Evolutionary conservation across 2,113 vertebrate genomes (phyloP), one percentile per base, ranked within the genome.

Genomic region (Etheostoma cragini): DNA sequence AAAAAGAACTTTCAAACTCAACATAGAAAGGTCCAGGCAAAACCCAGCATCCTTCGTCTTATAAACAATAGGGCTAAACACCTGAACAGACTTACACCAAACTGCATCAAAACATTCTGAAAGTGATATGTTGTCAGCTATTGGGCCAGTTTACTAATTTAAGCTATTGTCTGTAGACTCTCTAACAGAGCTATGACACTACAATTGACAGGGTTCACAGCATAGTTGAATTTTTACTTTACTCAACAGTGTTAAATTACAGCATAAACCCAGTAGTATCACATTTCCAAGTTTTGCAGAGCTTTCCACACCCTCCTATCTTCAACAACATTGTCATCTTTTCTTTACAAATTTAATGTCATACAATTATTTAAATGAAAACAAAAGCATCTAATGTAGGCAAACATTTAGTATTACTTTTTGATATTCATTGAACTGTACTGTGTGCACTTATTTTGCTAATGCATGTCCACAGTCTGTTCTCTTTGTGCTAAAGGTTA

Each of bases 241-340:
- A n/a, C n/a, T n/a, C n/a, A 19, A 38, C 8, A 38, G 8, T 38
- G 8, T 45, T 26, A 7, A 42, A 42, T 45, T 13, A 52, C 33
- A 26, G 35, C 15, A 52, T 52, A 21, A 30, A 67, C 38, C 38
- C 38, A 24, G 16, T 22, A 49, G 12, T 42, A 19, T 57, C 45
- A 45, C 5, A 54, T 81, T 74, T 75, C 70, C 2, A 35, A 4
- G 21, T 75, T 75, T 45, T 54, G 15, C 49, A 53, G 15, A 26
- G 30, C 15, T 24, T 64, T 35, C 60, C 15, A 35, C 26, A 60
- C 19, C 8, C 17, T 26, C 16, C 11, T 24, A 21, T 35, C 24
- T 66, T 38, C 24, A 72, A 12, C 15, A 38, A 38, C 16, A 2
- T 15, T 7, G 33, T 46, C 7, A 58, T 22, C 46, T 67, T 17